phyloP scores from a whole-genome alignment of 2,888 invertebrate species.

The Escarpia spicata region DNA sequence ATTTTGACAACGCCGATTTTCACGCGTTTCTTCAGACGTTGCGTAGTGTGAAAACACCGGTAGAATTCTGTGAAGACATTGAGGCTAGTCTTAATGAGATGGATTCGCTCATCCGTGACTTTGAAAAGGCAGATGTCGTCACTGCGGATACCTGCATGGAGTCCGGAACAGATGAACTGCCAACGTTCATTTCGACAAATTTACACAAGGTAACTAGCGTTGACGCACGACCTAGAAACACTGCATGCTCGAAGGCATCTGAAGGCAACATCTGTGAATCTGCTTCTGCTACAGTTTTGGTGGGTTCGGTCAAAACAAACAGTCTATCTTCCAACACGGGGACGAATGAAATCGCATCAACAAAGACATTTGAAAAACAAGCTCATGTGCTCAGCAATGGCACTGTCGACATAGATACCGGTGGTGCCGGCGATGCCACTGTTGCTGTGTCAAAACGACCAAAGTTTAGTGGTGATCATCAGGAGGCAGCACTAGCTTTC shows the following conservation, averaged over 20 bases:
- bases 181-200: background rate
- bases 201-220: background rate
- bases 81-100: slow-evolving; percentile 38
- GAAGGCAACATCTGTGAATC: background rate
- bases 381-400: background rate
- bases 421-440: background rate
- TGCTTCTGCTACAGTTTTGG: background rate
- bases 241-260: background rate
- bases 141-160: background rate
- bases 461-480: background rate
- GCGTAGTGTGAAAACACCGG: slow-evolving; percentile 49
- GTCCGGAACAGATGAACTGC: background rate
- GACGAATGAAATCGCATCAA: background rate
- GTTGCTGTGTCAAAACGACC: background rate
- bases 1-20: slow-evolving; percentile 42
- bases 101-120: slow-evolving; percentile 31
- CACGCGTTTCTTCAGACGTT: slow-evolving; percentile 54
- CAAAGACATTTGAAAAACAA: background rate
- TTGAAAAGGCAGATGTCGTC: slow-evolving; percentile 13
- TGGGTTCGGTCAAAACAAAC: background rate
- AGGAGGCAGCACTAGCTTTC: slow-evolving; percentile 25
- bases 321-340: background rate
- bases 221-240: slow-evolving; percentile 1
- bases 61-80: slow-evolving; percentile 41
- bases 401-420: background rate